phyloP scores from a whole-genome alignment of 2,113 vertebrate genomes.

The Egretta garzetta region DNA sequence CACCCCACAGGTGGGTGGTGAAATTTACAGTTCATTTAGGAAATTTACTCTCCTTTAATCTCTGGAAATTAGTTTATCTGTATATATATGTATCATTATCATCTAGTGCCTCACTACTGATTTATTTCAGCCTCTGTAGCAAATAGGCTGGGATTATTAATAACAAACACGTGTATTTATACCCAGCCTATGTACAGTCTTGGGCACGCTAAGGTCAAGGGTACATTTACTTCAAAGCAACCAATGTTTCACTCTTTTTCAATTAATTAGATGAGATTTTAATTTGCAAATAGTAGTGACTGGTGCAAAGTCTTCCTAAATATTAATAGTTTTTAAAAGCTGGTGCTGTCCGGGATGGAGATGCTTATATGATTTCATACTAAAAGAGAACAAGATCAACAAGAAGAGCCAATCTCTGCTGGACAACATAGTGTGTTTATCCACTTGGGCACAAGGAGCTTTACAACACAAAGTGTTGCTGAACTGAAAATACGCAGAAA shows the following conservation, averaged over 20 bases:
- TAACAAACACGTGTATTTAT: constrained; percentile 18
- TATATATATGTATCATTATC: neutral
- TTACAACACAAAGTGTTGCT: neutral
- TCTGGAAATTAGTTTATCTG: constrained; percentile 33
- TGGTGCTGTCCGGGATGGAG: neutral
- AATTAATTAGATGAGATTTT: neutral
- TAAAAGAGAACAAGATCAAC: neutral
- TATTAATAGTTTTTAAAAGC: neutral
- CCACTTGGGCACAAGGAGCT: neutral
- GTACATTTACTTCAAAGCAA: neutral
- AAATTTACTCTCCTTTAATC: constrained; percentile 51
- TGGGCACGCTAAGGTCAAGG: neutral
- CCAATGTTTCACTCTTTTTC: neutral
- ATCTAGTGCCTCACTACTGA: neutral
- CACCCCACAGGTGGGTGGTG: constrained; percentile 54
- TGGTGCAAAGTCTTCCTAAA: neutral
- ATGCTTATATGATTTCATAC: neutral
- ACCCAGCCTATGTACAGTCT: neutral
- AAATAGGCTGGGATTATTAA: constrained; percentile 37
- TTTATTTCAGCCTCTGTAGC: constrained; percentile 39
- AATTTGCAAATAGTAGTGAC: neutral
- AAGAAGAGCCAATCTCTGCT: neutral
- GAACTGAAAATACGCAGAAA: neutral
- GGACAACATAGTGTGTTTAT: neutral
- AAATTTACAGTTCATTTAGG: constrained; percentile 49